Conservation (phyloP, 2,797 vertebrate species). For the Paguma larvata region DNA sequence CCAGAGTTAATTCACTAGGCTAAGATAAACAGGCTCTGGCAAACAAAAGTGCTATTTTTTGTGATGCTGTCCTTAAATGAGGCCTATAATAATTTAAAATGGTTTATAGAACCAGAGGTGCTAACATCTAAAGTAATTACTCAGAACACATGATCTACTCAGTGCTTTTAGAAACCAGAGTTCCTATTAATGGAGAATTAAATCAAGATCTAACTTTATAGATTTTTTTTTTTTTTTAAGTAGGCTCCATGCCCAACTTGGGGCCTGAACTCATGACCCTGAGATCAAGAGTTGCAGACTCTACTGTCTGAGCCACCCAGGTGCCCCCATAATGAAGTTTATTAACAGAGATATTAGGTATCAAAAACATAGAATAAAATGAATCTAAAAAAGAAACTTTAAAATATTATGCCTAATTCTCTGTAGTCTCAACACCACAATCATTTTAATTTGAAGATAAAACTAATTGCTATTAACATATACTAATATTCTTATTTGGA, state of each 20-base stretch:
- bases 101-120: constrained; percentile 11
- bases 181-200: constrained; percentile 61
- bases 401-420: not conserved
- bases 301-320: too few relatives aligned
- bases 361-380: constrained; percentile 46
- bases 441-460: not conserved
- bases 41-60: constrained; percentile 32
- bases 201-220: constrained; percentile 30
- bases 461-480: not conserved
- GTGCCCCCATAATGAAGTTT: not conserved
- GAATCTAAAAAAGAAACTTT: constrained; percentile 3
- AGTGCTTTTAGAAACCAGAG: constrained; percentile 58
- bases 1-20: not conserved
- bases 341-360: not conserved
- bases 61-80: not conserved
- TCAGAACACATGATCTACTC: not conserved
- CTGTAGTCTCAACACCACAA: not conserved
- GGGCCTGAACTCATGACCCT: too few relatives aligned
- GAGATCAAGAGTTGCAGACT: too few relatives aligned
- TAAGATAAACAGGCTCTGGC: not conserved
- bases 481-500: not conserved
- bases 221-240: not conserved
- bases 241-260: too few relatives aligned
- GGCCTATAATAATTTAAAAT: constrained; percentile 27
- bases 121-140: constrained; percentile 55